Conservation (phyloP, 92 coral and sea anemone genomes). For the Parazoanthus swiftii region DNA sequence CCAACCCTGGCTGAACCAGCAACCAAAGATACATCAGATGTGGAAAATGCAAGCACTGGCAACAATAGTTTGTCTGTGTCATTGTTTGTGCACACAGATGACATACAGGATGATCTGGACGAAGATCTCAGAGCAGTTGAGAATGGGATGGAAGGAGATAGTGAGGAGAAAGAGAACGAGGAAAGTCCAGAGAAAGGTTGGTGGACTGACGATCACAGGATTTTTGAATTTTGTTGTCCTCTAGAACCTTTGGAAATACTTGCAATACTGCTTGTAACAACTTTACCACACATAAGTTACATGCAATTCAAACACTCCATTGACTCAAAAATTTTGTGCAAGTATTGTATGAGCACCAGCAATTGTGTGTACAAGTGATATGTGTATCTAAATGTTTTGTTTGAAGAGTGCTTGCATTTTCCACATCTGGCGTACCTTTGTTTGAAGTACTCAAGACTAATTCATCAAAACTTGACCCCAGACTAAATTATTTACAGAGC, state of each 20-base stretch:
- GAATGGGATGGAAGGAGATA: constrained; percentile 58
- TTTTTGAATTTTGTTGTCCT: neutral
- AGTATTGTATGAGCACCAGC: too few relatives aligned
- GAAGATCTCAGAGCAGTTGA: constrained; percentile 89
- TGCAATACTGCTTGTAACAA: too few relatives aligned
- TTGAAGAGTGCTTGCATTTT: constrained; percentile 12
- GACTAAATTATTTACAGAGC: too few relatives aligned
- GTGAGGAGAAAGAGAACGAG: constrained; percentile 48
- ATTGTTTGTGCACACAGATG: constrained; percentile 94
- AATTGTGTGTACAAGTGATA: too few relatives aligned
- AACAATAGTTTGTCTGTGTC: constrained; percentile 93
- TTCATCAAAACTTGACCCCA: too few relatives aligned
- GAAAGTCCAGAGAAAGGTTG: constrained; percentile 61
- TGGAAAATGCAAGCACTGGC: constrained; percentile 62
- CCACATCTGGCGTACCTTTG: constrained; percentile 71
- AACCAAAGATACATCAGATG: constrained; percentile 68
- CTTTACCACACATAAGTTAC: too few relatives aligned
- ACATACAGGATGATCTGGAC: constrained; percentile 93
- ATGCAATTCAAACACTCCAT: too few relatives aligned
- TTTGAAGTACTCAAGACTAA: neutral
- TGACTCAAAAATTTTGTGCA: too few relatives aligned
- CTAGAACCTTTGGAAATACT: too few relatives aligned
- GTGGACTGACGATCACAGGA: neutral
- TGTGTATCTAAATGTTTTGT: too few relatives aligned
- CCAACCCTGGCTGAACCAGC: constrained; percentile 30